A percentile compares a stretch with the other conserved stretches of the same genome.
These are phyloP conservation scores for Stegana nigrithorax DNA, from an alignment of 2,888 invertebrate species.

Conservation along the genomic window DNA sequence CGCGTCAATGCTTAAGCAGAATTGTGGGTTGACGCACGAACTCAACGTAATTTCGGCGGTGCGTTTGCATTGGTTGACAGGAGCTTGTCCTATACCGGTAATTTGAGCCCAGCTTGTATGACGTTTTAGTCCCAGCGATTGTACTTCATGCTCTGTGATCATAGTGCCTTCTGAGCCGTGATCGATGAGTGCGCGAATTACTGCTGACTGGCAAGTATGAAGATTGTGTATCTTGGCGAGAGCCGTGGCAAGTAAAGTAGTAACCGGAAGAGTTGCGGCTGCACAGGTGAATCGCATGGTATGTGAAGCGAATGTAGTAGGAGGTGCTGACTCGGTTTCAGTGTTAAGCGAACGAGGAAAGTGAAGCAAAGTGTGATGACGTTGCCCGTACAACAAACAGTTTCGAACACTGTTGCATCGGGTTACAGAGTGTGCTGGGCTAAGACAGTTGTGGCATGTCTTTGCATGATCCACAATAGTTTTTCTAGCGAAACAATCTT, in stretches of 20 bases:
- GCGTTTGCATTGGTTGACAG: background rate
- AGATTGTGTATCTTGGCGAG: too few relatives aligned
- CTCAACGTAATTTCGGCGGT: background rate
- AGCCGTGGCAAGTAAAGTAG: background rate
- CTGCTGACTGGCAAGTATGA: too few relatives aligned
- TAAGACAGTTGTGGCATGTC: background rate
- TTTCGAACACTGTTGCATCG: too few relatives aligned
- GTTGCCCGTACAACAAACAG: background rate
- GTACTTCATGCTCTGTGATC: constrained; percentile 8
- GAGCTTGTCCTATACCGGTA: background rate
- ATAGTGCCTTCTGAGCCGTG: constrained; percentile 12
- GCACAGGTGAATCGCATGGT: background rate
- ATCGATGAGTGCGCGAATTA: too few relatives aligned
- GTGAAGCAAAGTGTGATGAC: background rate
- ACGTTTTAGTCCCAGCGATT: background rate
- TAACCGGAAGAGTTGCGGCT: background rate
- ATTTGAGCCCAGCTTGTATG: background rate
- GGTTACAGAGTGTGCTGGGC: background rate
- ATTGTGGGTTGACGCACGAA: background rate
- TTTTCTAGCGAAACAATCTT: background rate
- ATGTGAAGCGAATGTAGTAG: background rate
- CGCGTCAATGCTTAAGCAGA: background rate
- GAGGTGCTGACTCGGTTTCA: background rate
- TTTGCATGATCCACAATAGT: background rate
- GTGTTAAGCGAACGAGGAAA: too few relatives aligned